Conservation (phyloP, 1,140 invertebrate genomes). For the fruit fly (Drosophila melanogaster) region DNA sequence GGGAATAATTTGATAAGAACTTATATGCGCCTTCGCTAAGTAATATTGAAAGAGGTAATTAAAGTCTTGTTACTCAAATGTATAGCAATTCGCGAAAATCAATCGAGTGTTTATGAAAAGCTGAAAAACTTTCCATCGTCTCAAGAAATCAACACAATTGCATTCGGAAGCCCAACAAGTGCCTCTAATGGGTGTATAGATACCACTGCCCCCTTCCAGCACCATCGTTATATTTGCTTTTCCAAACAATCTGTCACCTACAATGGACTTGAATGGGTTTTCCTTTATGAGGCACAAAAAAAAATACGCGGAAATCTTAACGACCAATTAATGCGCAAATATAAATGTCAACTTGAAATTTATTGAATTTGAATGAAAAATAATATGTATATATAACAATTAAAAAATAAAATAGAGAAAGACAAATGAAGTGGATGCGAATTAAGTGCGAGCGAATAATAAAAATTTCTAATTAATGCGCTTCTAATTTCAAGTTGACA, state of each 20-base stretch:
- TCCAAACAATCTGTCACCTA: constrained; percentile 38
- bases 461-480: constrained; percentile 81
- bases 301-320: constrained; percentile 65
- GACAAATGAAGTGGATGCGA: constrained; percentile 22
- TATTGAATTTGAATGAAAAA: constrained; percentile 57
- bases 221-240: constrained; percentile 39
- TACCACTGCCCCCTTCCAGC: neutral
- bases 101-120: constrained; percentile 3
- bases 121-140: constrained; percentile 48
- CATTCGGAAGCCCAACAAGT: constrained; percentile 63
- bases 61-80: neutral
- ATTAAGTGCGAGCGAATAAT: constrained; percentile 58
- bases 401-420: constrained; percentile 34
- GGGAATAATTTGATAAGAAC: neutral
- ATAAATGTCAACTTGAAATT: constrained; percentile 77
- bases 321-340: constrained; percentile 72
- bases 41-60: neutral
- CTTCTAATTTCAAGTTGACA: constrained; percentile 77
- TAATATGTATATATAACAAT: constrained; percentile 27
- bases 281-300: constrained; percentile 41
- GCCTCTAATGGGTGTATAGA: constrained; percentile 27
- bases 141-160: constrained; percentile 27
- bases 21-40: neutral
- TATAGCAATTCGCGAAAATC: constrained; percentile 10
- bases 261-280: constrained; percentile 51